Conservation (phyloP, 1,140 invertebrate species). For the Drosophila willistoni region DNA sequence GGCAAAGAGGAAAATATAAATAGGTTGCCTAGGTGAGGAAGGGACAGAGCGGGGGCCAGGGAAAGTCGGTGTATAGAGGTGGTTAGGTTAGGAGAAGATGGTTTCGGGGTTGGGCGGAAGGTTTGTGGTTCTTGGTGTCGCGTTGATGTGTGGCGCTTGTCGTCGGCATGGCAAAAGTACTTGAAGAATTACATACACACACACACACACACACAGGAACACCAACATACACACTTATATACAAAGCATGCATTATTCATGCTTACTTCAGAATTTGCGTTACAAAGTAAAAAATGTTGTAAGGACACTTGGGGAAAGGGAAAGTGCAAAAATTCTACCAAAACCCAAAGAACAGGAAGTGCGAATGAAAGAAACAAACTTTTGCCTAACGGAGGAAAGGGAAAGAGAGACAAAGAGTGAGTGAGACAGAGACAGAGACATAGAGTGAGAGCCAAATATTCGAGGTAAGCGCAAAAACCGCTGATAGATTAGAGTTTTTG, state of each 20-base stretch:
- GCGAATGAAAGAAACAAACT: conserved; percentile 44
- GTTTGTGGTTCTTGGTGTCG: conserved; percentile 17
- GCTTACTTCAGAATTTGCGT: conserved; percentile 81
- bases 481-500: conserved; percentile 75
- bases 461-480: conserved; percentile 56
- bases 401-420: conserved; percentile 27
- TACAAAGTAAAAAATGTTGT: conserved; percentile 80
- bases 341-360: conserved; percentile 60
- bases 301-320: conserved; percentile 65
- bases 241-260: conserved; percentile 81
- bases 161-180: conserved; percentile 72
- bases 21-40: conserved; percentile 57
- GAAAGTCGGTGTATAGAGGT: conserved; percentile 1
- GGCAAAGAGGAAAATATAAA: conserved; percentile 63
- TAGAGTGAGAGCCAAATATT: conserved; percentile 54
- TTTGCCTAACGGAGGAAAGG: not conserved
- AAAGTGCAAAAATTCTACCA: conserved; percentile 24
- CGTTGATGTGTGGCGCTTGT: conserved; percentile 74
- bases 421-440: conserved; percentile 16
- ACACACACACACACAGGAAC: not conserved
- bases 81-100: not conserved
- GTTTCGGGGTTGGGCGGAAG: not conserved
- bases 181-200: conserved; percentile 70
- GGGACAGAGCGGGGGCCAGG: not conserved
- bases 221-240: conserved; percentile 2